Conservation (phyloP, 2,113 vertebrate species). For the Dromiciops gliroides region DNA sequence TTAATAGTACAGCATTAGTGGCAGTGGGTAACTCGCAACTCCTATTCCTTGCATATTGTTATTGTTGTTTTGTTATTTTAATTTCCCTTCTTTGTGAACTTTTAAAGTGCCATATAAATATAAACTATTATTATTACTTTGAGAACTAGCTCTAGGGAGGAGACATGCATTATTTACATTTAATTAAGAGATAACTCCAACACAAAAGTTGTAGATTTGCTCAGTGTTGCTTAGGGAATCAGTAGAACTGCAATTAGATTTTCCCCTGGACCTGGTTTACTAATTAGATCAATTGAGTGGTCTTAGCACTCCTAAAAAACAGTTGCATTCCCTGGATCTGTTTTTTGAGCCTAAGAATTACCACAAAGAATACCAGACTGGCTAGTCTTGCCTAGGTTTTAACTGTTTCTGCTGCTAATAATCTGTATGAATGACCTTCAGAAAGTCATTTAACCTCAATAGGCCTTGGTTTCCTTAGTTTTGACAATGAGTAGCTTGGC, state of each 20-base stretch:
- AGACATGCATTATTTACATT: neutral
- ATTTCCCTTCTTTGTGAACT: conserved; percentile 3
- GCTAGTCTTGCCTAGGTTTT: neutral
- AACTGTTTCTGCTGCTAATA: neutral
- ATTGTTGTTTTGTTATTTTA: neutral
- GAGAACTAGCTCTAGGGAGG: neutral
- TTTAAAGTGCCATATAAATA: neutral
- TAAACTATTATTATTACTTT: neutral
- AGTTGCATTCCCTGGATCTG: neutral
- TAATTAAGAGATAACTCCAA: conserved; percentile 17
- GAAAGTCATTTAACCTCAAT: conserved; percentile 30
- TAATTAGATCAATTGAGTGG: neutral
- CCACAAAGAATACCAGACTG: neutral
- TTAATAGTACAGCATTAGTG: neutral
- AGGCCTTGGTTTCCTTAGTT: conserved; percentile 24
- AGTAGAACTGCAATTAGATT: neutral
- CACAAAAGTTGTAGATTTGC: neutral
- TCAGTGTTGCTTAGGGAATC: neutral
- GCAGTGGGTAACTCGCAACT: neutral
- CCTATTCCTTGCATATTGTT: neutral
- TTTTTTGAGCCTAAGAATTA: neutral
- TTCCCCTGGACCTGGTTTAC: neutral
- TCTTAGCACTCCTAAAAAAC: neutral
- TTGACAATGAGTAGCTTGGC: neutral
- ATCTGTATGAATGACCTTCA: neutral